Conservation (phyloP, 2,888 invertebrate genomes). For the Perdita meconis region DNA sequence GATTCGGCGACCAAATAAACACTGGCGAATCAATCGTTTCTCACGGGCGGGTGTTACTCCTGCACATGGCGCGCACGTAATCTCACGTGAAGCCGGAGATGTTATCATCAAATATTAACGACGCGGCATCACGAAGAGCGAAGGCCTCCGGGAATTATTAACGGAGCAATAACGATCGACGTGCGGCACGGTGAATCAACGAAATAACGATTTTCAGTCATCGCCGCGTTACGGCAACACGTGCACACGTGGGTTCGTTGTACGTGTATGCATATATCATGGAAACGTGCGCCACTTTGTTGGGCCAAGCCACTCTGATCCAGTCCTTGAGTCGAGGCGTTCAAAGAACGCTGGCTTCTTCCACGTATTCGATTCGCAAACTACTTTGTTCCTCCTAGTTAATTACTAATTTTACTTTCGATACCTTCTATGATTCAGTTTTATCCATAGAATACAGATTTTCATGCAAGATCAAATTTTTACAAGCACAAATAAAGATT, state of each 20-base stretch:
- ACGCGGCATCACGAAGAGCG: constrained; percentile 64
- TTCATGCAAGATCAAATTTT: too few relatives aligned
- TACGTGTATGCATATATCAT: constrained; percentile 55
- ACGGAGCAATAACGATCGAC: constrained; percentile 72
- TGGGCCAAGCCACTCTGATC: constrained; percentile 28
- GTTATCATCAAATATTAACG: constrained; percentile 69
- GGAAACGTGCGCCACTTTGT: constrained; percentile 56
- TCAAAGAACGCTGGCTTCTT: constrained; percentile 9
- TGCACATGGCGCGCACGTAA: constrained; percentile 50
- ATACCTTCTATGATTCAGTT: too few relatives aligned
- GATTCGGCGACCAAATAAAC: constrained; percentile 49
- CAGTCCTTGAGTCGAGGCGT: constrained; percentile 14
- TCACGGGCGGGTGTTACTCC: constrained; percentile 24
- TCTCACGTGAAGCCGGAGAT: constrained; percentile 58
- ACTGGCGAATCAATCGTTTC: constrained; percentile 38
- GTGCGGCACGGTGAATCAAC: constrained; percentile 71
- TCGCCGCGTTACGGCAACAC: constrained; percentile 64
- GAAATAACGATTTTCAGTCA: constrained; percentile 82
- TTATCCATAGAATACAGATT: too few relatives aligned
- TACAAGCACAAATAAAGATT: too few relatives aligned
- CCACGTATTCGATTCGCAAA: too few relatives aligned
- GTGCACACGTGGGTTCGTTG: constrained; percentile 76
- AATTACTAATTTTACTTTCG: too few relatives aligned
- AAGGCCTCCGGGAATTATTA: constrained; percentile 72
- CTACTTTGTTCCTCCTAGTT: too few relatives aligned